phyloP scores from a whole-genome alignment of 1,140 invertebrate genomes.

The Theocolax elegans region DNA sequence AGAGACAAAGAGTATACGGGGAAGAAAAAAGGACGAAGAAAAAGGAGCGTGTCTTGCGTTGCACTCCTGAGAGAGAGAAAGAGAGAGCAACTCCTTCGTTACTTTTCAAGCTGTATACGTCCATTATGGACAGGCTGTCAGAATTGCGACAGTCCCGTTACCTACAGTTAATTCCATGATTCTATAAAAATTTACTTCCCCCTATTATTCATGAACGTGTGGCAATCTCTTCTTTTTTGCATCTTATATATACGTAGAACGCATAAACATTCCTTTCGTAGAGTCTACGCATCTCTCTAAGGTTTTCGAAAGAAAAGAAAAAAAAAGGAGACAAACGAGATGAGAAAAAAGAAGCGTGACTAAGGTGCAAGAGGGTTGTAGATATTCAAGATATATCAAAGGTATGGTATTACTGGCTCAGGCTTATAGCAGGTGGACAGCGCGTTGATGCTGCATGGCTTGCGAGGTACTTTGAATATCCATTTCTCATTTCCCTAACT shows the following conservation, averaged over 20 bases:
- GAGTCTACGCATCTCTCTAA: background rate
- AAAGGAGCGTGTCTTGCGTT: background rate
- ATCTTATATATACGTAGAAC: too few species aligned
- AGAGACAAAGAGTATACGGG: too few species aligned
- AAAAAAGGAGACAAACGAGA: background rate
- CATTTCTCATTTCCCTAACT: background rate
- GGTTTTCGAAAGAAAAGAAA: slow-evolving; percentile 8
- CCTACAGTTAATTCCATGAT: too few species aligned
- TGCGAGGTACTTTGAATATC: background rate
- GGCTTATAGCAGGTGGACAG: slow-evolving; percentile 29
- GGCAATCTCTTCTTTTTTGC: too few species aligned
- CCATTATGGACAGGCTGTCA: background rate
- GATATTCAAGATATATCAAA: slow-evolving; percentile 36
- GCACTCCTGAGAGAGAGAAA: too few species aligned
- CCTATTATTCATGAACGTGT: too few species aligned
- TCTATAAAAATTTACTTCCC: too few species aligned
- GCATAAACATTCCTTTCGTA: slow-evolving; percentile 33
- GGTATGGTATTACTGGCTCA: slow-evolving; percentile 37
- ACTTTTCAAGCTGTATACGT: background rate
- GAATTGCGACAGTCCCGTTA: too few species aligned
- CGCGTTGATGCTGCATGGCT: slow-evolving; percentile 23
- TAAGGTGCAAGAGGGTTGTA: slow-evolving; percentile 37
- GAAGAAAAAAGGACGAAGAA: background rate
- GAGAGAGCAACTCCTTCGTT: background rate
- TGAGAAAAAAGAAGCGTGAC: slow-evolving; percentile 15